These are phyloP conservation scores for Dinocampus coccinellae DNA, from an alignment of 2,888 invertebrate species.

Conservation along the genomic window DNA sequence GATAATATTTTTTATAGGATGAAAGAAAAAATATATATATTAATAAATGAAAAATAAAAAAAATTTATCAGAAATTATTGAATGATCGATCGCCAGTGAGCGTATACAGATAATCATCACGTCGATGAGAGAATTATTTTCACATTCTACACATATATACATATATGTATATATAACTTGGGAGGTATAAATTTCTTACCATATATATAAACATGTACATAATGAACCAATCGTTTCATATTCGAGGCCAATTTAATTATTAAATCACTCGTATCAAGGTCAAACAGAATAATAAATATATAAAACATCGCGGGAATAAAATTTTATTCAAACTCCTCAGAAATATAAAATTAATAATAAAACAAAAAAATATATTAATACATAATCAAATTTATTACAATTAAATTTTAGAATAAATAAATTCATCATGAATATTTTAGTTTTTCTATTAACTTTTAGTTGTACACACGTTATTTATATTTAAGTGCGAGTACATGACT, in stretches of 20 bases:
- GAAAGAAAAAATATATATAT: not conserved
- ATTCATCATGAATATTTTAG: not conserved
- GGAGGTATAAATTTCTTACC: not conserved
- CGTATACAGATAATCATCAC: not conserved
- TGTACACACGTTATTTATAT: not conserved
- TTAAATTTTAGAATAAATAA: too few species aligned
- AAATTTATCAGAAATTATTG: not conserved
- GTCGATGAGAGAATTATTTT: not conserved
- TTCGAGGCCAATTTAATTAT: conserved; percentile 26
- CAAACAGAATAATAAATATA: not conserved
- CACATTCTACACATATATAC: not conserved
- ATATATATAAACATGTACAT: not conserved
- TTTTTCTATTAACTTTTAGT: conserved; percentile 12
- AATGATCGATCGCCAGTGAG: not conserved
- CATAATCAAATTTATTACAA: too few species aligned
- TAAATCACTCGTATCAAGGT: conserved; percentile 26
- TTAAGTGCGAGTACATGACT: conserved; percentile 17
- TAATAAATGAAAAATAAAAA: not conserved
- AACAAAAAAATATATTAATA: too few species aligned
- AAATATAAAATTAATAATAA: not conserved
- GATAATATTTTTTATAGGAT: not conserved
- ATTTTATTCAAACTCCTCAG: not conserved
- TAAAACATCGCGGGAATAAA: not conserved
- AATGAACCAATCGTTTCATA: conserved; percentile 21
- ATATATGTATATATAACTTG: not conserved